These are phyloP conservation scores for Helicolenus hilgendorfi DNA, from an alignment of 2,797 vertebrate genomes.

Conservation along the genomic window DNA sequence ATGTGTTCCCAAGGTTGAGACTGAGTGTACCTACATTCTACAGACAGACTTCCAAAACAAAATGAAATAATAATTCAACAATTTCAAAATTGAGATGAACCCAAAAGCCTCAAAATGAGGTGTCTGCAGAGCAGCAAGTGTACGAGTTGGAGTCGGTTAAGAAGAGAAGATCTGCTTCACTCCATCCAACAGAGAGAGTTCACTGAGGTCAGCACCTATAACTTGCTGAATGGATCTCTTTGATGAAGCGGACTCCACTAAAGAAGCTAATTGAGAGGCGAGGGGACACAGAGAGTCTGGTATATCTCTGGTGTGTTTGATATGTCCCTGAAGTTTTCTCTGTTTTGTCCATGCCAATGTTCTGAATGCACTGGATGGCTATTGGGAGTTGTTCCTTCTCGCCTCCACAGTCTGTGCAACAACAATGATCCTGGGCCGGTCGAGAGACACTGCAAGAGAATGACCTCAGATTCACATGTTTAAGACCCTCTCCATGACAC, in stretches of 20 bases:
- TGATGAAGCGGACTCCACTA: conserved; percentile 17
- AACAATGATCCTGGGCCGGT: background rate
- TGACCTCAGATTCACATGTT: conserved; percentile 36
- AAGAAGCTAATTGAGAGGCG: background rate
- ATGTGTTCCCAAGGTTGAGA: background rate
- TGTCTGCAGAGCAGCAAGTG: background rate
- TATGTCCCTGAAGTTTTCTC: background rate
- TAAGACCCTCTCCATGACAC: conserved; percentile 15
- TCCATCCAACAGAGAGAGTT: background rate
- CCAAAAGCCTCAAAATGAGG: background rate
- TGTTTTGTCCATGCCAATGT: background rate
- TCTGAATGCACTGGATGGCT: background rate
- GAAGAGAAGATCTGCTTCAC: background rate
- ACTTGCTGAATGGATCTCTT: conserved; percentile 35
- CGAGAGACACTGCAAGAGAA: background rate
- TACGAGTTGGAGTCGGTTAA: background rate
- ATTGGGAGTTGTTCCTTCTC: background rate
- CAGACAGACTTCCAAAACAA: background rate
- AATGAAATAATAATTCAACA: background rate
- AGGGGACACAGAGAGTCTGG: background rate
- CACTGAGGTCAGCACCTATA: background rate
- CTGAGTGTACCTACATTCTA: background rate
- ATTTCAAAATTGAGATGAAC: background rate
- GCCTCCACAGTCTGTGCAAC: background rate
- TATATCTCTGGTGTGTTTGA: background rate